Evolutionary conservation across 2,797 vertebrate genomes (phyloP), one percentile per base, ranked within the genome.

Genomic region (Smutsia temminckii): DNA sequence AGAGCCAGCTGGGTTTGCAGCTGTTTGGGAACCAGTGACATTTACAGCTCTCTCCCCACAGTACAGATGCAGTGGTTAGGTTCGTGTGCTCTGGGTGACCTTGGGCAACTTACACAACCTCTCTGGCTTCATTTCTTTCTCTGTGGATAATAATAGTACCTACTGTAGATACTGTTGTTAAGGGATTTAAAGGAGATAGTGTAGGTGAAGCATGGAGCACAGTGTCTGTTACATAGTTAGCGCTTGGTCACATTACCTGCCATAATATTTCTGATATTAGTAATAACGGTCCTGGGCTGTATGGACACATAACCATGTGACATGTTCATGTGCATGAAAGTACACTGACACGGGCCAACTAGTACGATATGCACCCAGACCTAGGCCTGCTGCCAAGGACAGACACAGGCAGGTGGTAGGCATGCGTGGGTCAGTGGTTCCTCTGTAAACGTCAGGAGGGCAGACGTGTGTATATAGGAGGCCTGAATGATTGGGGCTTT

Each of bases 11-110:
- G 53, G 34, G 72, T 42, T 37, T 85, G 61, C n/a, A 86, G 91
- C 75, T 84, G 34, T 63, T 63, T 91, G 85, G 96, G 79, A 91
- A 64, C 69, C 27, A 20, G 77, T 75, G 85, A 66, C 49, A 49
- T 95, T 91, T 91, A 86, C 95, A 91, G 27, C 32, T 14, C 79
- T 40, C 37, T 66, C 49, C 14, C 55, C 57, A 61, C 6, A 21
- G 5, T 20, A 20, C 87, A 85, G 80, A 84, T 57, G 86, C 79
- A 34, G 64, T 14, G 29, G 66, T 79, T 64, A 53, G 80, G 85
- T 18, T 78, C n/a, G 0, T 20, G 72, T 32, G 55, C 64, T 92
- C 57, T 51, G 93, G 27, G 72, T 81, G 83, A 78, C 46, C 80
- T 68, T 51, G 23, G 57, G 49, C 34, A 93, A 80, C 75, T 66